These are phyloP conservation scores for Pinctada fucata DNA, from an alignment of 2,888 invertebrate genomes.

Conservation along the genomic window DNA sequence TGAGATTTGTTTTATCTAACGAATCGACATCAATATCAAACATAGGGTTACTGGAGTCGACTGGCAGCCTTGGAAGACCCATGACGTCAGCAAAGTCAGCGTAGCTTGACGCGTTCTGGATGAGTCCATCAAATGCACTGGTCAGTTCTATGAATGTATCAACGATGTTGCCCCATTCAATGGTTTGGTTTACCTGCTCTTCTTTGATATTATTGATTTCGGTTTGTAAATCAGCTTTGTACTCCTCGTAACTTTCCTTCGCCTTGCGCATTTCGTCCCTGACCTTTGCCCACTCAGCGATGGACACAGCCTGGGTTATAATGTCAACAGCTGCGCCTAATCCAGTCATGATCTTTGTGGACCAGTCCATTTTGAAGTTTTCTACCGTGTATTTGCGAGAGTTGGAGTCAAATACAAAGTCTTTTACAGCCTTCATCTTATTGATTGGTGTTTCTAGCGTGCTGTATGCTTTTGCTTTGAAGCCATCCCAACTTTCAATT, in stretches of 20 bases:
- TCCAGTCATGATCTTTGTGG: neutral
- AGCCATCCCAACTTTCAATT: slow-evolving; percentile 19
- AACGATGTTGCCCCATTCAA: neutral
- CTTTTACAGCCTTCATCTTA: slow-evolving; percentile 4
- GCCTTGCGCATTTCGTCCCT: slow-evolving; percentile 11
- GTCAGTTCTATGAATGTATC: neutral
- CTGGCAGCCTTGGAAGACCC: neutral
- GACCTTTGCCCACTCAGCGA: slow-evolving; percentile 3
- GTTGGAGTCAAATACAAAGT: neutral
- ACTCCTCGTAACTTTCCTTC: neutral
- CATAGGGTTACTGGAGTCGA: neutral
- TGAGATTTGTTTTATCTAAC: neutral
- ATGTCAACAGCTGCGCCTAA: neutral
- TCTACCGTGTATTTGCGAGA: too few species aligned
- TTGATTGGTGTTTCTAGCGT: neutral
- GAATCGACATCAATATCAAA: neutral
- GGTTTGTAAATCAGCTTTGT: neutral
- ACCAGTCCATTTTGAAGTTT: too few species aligned
- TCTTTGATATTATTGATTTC: neutral
- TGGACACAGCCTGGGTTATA: neutral
- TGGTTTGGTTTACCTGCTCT: neutral
- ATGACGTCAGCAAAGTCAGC: slow-evolving; percentile 1
- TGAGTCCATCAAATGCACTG: neutral
- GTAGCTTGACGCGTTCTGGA: slow-evolving; percentile 2
- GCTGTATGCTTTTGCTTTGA: slow-evolving; percentile 7